Conservation (phyloP, 2,113 vertebrate species). For the Terrapene triunguis region DNA sequence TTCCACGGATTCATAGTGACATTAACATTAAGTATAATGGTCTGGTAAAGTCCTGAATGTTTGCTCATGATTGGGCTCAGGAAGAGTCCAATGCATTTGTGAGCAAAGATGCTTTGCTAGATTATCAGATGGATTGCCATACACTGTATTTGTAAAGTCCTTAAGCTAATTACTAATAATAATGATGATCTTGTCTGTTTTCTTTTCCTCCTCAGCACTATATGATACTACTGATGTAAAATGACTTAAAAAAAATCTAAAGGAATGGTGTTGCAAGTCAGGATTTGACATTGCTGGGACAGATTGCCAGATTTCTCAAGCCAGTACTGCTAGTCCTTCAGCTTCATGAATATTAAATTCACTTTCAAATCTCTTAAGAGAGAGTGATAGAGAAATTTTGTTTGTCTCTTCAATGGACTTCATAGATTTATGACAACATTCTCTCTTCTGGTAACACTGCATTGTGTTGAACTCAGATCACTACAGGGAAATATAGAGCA, state of each 20-base stretch:
- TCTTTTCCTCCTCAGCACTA: background rate
- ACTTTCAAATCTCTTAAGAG: slow-evolving; percentile 1
- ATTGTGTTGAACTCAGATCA: slow-evolving; percentile 23
- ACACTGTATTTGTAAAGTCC: background rate
- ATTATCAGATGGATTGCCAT: background rate
- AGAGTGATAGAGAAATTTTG: background rate
- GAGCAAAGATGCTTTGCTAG: background rate
- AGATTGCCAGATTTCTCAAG: background rate
- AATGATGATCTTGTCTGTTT: background rate
- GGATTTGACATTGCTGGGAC: background rate
- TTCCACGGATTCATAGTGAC: background rate
- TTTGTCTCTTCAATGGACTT: background rate
- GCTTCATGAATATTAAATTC: background rate
- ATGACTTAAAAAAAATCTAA: background rate
- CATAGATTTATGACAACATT: background rate
- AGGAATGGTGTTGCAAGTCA: background rate
- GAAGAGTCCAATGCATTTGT: background rate
- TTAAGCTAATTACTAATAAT: background rate
- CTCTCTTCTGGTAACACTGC: slow-evolving; percentile 3
- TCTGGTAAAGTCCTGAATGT: background rate
- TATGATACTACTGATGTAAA: background rate
- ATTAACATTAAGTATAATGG: background rate
- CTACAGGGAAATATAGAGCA: background rate
- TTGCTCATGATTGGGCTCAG: background rate
- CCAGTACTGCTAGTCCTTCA: background rate